Base-by-base conservation (phyloP, 1,140 invertebrate species). In the Nomia melanderi region DNA sequence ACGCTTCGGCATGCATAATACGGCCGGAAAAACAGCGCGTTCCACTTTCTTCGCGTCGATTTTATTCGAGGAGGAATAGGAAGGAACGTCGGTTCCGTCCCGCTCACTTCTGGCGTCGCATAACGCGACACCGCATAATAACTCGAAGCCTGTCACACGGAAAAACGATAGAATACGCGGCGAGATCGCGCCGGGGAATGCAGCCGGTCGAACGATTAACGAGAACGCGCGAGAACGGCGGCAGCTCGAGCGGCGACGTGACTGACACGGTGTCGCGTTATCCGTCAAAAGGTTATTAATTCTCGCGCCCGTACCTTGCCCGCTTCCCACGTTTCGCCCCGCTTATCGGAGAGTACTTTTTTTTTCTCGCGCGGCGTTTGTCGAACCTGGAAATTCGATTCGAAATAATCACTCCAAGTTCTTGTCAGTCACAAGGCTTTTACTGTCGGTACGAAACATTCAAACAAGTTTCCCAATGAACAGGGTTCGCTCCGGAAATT, bases 191-290 rank as follows among this genome's bases (percentile, higher is more conserved):
- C 12, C 8, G 36, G 14, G 20, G 67, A 44, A 60, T 60, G 29
- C 29, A 50, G 39, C n/a, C 56, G 69, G 14, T 62, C n/a, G 69
- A 72, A 72, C 69, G 57, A 72, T 72, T 72, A 72, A 62, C 56
- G 57, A 72, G 69, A 62, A 50, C 57, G 5, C n/a, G n/a, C n/a
- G n/a, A n/a, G n/a, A n/a, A n/a, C n/a, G n/a, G n/a, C n/a, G n/a
- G 29, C 9, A 62, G 69, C 14, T 50, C 9, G 69, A 36, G 62
- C 57, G 41, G 41, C 62, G 60, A 72, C 69, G 69, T 72, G 69
- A 62, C 69, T 62, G 69, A 72, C 69, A 20, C 57, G 57, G 57
- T 71, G 69, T 72, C 69, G 20, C 57, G 57, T 72, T 62, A 63
- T 54, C 23, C 70, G 36, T 54, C 27, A 65, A 54, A 65, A 31